These are phyloP conservation scores for Gavialis gangeticus DNA, from an alignment of 2,113 vertebrate species.

Conservation along the genomic window DNA sequence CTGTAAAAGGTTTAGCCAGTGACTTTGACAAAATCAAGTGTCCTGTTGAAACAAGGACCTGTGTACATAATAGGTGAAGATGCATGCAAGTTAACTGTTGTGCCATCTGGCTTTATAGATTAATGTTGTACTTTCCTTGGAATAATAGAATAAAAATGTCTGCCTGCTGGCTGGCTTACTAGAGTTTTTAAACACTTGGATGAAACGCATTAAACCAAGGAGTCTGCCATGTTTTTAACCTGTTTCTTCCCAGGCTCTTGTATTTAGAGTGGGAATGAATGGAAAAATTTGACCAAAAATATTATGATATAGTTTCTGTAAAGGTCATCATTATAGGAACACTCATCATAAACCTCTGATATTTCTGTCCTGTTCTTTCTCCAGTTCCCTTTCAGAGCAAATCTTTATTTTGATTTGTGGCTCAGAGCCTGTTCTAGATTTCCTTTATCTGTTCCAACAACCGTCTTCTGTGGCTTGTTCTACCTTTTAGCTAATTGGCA, in stretches of 20 bases:
- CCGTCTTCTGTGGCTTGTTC: neutral
- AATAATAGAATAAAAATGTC: neutral
- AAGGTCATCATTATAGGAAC: constrained; percentile 36
- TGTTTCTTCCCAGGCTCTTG: neutral
- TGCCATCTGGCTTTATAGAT: constrained; percentile 59
- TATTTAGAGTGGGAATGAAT: neutral
- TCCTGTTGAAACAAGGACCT: constrained; percentile 33
- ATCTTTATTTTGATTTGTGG: neutral
- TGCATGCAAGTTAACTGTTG: constrained; percentile 50
- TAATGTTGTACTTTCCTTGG: constrained; percentile 42
- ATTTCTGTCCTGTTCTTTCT: neutral
- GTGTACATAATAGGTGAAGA: constrained; percentile 53
- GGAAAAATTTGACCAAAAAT: constrained; percentile 29
- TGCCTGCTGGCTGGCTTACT: neutral
- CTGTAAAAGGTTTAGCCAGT: constrained; percentile 25
- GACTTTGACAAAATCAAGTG: constrained; percentile 39
- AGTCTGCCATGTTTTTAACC: neutral
- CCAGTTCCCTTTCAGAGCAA: neutral
- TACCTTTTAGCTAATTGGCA: neutral
- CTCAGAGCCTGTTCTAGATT: neutral
- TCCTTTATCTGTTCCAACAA: neutral
- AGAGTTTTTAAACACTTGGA: neutral
- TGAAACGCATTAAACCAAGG: neutral
- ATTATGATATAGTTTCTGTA: constrained; percentile 6
- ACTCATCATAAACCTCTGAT: constrained; percentile 11